Base-by-base conservation (phyloP, 2,113 vertebrate genomes). In the Camelus dromedarius region DNA sequence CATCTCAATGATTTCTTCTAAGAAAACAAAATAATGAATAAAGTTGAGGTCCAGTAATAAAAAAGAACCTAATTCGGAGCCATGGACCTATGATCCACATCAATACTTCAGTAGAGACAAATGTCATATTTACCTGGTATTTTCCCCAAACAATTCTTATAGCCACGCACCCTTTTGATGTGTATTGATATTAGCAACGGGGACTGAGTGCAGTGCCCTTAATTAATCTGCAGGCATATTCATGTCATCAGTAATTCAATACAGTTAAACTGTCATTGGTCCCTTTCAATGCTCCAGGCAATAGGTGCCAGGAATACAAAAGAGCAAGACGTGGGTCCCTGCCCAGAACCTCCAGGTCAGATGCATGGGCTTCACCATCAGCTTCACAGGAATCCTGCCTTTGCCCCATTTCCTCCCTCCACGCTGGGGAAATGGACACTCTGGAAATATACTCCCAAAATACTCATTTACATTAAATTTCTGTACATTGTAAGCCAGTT, bases 171-270 rank as follows among this genome's bases (percentile, higher is more conserved):
- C 30, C 32, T 77, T 93, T 56, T 93, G 52, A 88, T 72, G 22
- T 73, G 8, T 86, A 54, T 2, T n/a, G 35, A 77, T 58, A 69
- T 9, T 46, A 58, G 42, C 22, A 48, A 54, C 32, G 30, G 28
- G 46, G 11, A 38, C 28, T 60, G 20, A 18, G 11, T 22, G 15
- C 7, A 42, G 19, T 72, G 20, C 18, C 69, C 8, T 91, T 60
- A 80, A 32, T 83, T 62, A 72, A 73, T 48, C 28, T 90, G 22
- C 3, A 90, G 69, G 30, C 5, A 77, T 62, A 93, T 62, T 42
- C 76, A 50, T 69, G 93, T 91, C 56, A 88, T 22, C 76, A 88
- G 56, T 80, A 82, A 93, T 56, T 54, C 30, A 75, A 14, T 83
- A 50, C 5, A 75, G 69, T 46, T 96, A 83, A 94, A 82, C 48